phyloP scores from a whole-genome alignment of 2,888 invertebrate species.

The Campoletis raptor region DNA sequence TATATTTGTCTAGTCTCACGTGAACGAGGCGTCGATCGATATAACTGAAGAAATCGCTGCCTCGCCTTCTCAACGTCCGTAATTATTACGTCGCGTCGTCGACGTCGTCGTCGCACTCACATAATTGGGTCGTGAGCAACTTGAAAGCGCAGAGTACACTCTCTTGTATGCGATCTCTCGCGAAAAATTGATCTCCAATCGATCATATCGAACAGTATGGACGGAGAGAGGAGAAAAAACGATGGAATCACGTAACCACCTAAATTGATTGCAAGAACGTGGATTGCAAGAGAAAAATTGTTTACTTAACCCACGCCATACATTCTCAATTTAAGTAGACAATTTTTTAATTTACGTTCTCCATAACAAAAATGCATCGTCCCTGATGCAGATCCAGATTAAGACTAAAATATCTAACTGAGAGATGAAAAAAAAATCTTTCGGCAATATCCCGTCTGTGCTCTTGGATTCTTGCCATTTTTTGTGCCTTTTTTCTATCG shows the following conservation, averaged over 20 bases:
- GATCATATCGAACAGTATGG: constrained; percentile 39
- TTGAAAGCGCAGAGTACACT: constrained; percentile 16
- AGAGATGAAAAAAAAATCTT: constrained; percentile 35
- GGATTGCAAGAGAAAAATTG: neutral
- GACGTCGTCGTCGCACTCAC: constrained; percentile 22
- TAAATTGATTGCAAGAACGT: constrained; percentile 2
- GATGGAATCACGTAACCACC: constrained; percentile 26
- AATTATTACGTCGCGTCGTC: constrained; percentile 70
- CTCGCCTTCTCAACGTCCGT: constrained; percentile 61
- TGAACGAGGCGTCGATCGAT: constrained; percentile 57
- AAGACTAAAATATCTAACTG: constrained; percentile 38
- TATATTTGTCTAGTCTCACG: constrained; percentile 12
- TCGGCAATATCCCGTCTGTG: constrained; percentile 13
- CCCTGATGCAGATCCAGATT: neutral
- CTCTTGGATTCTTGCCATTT: constrained; percentile 48
- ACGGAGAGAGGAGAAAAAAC: neutral
- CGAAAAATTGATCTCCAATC: constrained; percentile 47
- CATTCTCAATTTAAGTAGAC: neutral
- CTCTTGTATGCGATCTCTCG: constrained; percentile 54
- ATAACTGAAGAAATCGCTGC: constrained; percentile 58
- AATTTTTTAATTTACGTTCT: neutral
- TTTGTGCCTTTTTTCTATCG: constrained; percentile 26
- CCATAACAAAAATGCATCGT: neutral
- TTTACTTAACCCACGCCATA: neutral
- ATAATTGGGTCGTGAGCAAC: constrained; percentile 69